These are phyloP conservation scores for Chionoecetes opilio DNA, from an alignment of 1,140 invertebrate genomes.

Conservation along the genomic window DNA sequence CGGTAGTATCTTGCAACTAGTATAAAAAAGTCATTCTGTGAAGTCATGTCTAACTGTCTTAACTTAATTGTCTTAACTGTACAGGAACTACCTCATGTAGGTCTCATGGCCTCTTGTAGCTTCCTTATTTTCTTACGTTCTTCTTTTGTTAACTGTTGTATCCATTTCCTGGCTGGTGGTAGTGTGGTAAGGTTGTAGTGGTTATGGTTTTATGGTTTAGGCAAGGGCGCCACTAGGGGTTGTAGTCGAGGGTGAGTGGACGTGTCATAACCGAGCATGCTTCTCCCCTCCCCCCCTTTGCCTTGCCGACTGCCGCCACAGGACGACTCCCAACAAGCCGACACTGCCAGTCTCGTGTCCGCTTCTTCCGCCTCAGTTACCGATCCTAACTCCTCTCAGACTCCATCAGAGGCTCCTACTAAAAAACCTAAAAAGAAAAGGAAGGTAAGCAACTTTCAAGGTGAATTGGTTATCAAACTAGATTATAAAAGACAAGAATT, in stretches of 20 bases:
- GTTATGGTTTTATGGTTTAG: slow-evolving; percentile 65
- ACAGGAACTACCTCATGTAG: too few relatives aligned
- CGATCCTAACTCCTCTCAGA: slow-evolving; percentile 71
- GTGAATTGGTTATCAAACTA: neutral
- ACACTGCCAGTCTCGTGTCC: slow-evolving; percentile 76
- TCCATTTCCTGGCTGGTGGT: slow-evolving; percentile 46
- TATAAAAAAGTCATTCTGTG: too few relatives aligned
- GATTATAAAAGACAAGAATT: neutral
- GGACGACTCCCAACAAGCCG: slow-evolving; percentile 69
- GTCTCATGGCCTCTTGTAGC: too few relatives aligned
- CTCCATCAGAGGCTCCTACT: slow-evolving; percentile 60
- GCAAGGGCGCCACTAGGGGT: slow-evolving; percentile 38
- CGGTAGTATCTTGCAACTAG: too few relatives aligned
- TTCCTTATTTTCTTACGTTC: too few relatives aligned
- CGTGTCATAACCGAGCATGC: slow-evolving; percentile 77
- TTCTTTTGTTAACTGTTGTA: too few relatives aligned
- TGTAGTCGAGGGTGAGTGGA: slow-evolving; percentile 47
- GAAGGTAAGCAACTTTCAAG: slow-evolving; percentile 67
- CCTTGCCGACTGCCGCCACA: slow-evolving; percentile 70
- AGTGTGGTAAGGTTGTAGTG: slow-evolving; percentile 61
- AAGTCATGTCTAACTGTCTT: too few relatives aligned
- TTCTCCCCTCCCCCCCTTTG: slow-evolving; percentile 65
- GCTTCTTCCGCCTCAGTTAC: slow-evolving; percentile 77
- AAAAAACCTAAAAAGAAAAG: slow-evolving; percentile 77
- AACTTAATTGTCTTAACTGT: too few relatives aligned